Evolutionary conservation across 2,797 vertebrate genomes (phyloP).

Genomic region (Gallinago solitaria): DNA sequence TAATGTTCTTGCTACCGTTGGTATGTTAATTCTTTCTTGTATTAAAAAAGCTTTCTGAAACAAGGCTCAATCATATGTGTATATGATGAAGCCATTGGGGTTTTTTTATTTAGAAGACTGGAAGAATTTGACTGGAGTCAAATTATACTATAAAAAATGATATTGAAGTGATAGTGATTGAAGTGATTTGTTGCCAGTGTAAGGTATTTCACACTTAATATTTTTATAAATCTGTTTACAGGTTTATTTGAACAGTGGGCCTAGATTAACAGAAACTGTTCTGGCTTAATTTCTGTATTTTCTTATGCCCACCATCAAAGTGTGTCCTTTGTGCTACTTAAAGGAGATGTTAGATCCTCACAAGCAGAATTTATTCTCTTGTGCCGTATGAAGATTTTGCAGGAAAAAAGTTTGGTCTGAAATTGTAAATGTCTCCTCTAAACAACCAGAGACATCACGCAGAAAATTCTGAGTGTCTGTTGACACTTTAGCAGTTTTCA

Average conservation of each 20-base stretch:
- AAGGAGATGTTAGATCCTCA: neutral
- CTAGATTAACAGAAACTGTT: neutral
- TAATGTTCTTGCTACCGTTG: neutral
- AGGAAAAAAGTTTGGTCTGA: neutral
- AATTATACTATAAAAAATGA: neutral
- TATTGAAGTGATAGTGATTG: neutral
- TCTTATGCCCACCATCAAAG: neutral
- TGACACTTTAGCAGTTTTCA: neutral
- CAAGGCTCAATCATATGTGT: neutral
- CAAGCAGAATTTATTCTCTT: neutral
- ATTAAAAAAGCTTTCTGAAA: neutral
- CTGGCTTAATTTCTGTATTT: neutral
- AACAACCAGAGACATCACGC: neutral
- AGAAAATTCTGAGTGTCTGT: neutral
- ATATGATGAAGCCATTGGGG: fast-evolving
- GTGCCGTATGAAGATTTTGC: neutral
- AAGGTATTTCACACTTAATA: neutral
- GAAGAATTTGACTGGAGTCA: neutral
- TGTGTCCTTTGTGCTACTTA: neutral
- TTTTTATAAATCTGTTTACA: neutral
- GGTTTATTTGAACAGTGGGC: neutral
- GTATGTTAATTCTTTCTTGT: neutral
- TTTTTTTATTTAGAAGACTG: neutral
- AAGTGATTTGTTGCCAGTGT: neutral
- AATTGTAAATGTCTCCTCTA: neutral